Evolutionary conservation across 2,797 vertebrate species (phyloP).

Genomic region (Eulemur mongoz): DNA sequence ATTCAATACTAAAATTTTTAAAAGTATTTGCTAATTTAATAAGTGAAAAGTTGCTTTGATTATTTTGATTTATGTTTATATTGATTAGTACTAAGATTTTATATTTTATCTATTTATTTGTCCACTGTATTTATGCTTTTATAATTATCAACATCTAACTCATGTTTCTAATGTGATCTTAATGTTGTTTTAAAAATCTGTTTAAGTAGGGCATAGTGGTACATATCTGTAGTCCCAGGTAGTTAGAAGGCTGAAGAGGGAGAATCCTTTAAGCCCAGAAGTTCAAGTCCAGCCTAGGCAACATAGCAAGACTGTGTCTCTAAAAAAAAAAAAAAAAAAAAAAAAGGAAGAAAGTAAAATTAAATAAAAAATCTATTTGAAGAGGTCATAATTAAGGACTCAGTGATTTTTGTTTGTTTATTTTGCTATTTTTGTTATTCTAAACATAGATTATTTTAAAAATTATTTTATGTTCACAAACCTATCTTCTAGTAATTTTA

Average conservation of each 20-base stretch:
- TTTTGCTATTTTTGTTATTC: background rate
- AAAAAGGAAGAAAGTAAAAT: background rate
- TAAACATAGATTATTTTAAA: background rate
- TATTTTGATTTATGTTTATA: background rate
- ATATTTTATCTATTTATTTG: background rate
- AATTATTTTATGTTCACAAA: background rate
- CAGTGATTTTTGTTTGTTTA: background rate
- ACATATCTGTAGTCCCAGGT: background rate
- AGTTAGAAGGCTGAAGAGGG: background rate
- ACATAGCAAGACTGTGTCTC: background rate
- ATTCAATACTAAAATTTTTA: background rate
- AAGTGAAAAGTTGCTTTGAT: background rate
- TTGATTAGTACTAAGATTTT: background rate
- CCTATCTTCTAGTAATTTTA: background rate
- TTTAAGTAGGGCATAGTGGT: background rate
- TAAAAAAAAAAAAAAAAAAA: background rate
- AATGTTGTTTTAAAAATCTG: background rate
- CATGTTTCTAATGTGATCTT: background rate
- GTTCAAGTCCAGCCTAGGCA: background rate
- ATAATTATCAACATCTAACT: background rate
- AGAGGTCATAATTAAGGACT: background rate
- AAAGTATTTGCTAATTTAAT: background rate
- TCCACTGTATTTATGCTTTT: background rate
- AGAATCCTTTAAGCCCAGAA: background rate
- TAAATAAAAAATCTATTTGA: background rate